Evolutionary conservation across 2,113 vertebrate species (phyloP), one percentile per base, ranked within the genome.

Genomic region (Corydoras maculifer): DNA sequence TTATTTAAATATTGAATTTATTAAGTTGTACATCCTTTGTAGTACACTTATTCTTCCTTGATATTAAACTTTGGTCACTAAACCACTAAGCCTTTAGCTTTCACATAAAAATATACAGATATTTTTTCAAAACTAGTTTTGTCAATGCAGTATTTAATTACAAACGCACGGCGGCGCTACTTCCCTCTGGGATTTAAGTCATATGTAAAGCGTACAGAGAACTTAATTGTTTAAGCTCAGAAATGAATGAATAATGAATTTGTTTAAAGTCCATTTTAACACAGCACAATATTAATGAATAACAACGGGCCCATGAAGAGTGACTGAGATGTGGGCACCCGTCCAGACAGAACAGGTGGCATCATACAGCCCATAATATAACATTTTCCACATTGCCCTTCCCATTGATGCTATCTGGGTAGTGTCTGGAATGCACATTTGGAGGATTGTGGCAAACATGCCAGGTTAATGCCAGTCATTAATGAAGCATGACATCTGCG

Each of bases 321-420:
- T 49, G 51, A 13, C 3, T n/a, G 60, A 51, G n/a, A 74, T 74
- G 54, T 63, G 58, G 51, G 65, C 65, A 31, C 13, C 18, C 12
- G 4, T 74, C 51, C 60, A 75, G 62, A 50, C 9, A 4, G 53
- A 58, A 75, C 60, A 69, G 68, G 31, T 75, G 67, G 58, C 63
- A 63, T 63, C 32, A 57, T 72, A 13, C 49, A 13, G n/a, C 31
- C 7, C 53, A 57, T 25, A 72, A 9, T 59, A 9, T 49, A 13
- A 65, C 43, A 53, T n/a, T 32, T 13, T 43, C 15, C 49, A 72
- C 18, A 9, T 29, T 57, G 59, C 54, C 73, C 54, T 59, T 59
- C 67, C 67, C 62, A 35, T 14, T 48, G 54, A 65, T 70, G 58
- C 31, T 64, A 75, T 69, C n/a, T 59, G 29, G 58, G 43, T 29